A percentile compares a stretch with the other conserved stretches of the same genome.
phyloP scores from a whole-genome alignment of 2,888 invertebrate genomes.

The Elysia crispata region DNA sequence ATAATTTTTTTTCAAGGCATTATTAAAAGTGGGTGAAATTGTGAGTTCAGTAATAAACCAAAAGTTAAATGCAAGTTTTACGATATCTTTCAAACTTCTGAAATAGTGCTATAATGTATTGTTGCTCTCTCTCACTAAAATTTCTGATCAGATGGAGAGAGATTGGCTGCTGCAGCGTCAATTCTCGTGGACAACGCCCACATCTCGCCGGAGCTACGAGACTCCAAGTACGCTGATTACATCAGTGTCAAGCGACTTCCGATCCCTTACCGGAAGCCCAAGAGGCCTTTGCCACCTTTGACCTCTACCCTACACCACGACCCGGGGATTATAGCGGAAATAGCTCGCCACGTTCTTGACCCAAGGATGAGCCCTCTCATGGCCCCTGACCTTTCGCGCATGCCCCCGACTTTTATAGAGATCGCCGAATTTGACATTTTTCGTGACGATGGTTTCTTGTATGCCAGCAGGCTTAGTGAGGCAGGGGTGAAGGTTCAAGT shows the following conservation, averaged over 20 bases:
- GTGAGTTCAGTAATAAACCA: no score
- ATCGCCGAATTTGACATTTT: constrained; percentile 33
- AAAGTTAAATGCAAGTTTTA: no score
- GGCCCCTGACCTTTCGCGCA: constrained; percentile 21
- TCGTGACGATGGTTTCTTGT: constrained; percentile 36
- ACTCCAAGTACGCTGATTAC: constrained; percentile 28
- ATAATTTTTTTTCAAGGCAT: no score
- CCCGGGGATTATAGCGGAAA: constrained; percentile 16
- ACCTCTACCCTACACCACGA: neutral
- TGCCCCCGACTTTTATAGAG: constrained; percentile 35
- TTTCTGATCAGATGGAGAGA: no score
- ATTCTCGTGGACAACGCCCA: constrained; percentile 28
- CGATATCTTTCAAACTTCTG: no score
- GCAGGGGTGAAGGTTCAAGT: constrained; percentile 27
- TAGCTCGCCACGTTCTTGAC: constrained; percentile 15
- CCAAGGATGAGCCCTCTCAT: constrained; percentile 40
- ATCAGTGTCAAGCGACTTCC: constrained; percentile 31
- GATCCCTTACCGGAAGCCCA: neutral
- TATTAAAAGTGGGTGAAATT: no score
- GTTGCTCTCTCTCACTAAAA: no score
- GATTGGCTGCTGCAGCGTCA: no score
- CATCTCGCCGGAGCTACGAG: constrained; percentile 12
- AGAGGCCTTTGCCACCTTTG: neutral
- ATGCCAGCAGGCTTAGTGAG: constrained; percentile 19
- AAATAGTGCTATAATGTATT: no score